Base-by-base conservation (phyloP, 1,140 invertebrate genomes). In the Drosophila setifemur region DNA sequence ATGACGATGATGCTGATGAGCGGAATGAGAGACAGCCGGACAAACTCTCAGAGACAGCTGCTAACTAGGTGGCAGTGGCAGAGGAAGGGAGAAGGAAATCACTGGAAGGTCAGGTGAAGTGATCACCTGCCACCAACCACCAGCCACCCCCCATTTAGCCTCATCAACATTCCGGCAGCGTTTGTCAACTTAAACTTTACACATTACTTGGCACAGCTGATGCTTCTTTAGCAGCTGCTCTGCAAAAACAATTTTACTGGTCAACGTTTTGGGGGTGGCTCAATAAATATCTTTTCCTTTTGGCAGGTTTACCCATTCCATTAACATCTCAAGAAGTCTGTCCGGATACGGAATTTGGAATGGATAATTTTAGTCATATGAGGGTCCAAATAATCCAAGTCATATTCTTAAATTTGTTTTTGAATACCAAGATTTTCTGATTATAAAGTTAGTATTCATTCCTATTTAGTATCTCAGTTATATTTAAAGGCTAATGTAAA, bases 1-100 rank as follows among this genome's bases (percentile, higher is more conserved):
- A 58, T 44, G 53, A 63, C 21, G 58, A 16, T 57, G 53, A 58
- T 58, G 54, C 47, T 58, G 54, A 58, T 58, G 70, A 72, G 52
- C 60, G 39, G 40, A 16, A 25, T 39, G 42, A 64, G 19, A 40
- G 60, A 48, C 60, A 64, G 33, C 33, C 18, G 60, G 42, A 48
- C 42, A 64, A 63, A 64, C 43, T 40, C 31, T 29, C 42, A 12
- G 12, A 37, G 60, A 64, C 60, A 64, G 60, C 42, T 64, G 55
- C 29, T 63, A 63, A 47, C 60, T 37, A 60, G 21, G 57, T 16
- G 29, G n/a, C n/a, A n/a, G n/a, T n/a, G n/a, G n/a, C n/a, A n/a
- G 11, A 6, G 11, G 33, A 18, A 16, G 11, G 4, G 33, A 3
- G 14, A 1, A 3, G 23, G 26, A 35, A 45, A 28, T 63, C 29